Percentiles rank a stretch among this genome's conserved stretches.
Conservation (phyloP, 53 echinoderm and acorn worm genomes). For the Luidia sarsii region DNA sequence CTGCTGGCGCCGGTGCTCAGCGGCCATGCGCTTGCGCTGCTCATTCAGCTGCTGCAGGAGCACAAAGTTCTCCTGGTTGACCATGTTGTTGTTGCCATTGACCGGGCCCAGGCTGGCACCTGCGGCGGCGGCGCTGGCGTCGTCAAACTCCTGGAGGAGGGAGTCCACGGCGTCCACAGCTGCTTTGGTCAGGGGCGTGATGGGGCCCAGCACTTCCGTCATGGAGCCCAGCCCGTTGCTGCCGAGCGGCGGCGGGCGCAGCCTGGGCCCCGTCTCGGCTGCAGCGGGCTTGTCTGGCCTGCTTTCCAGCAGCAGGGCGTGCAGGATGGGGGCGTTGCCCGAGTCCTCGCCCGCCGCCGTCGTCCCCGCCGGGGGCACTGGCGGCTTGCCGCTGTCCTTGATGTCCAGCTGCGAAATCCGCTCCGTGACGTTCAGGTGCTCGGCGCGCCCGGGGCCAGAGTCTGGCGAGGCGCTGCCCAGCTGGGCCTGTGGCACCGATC, state of each 20-base stretch:
- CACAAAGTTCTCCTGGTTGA: slow-evolving; percentile 73
- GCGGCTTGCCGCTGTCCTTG: slow-evolving; percentile 50
- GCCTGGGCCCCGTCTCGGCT: slow-evolving; percentile 23
- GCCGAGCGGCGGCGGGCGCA: slow-evolving; percentile 31
- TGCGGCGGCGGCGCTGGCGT: not conserved
- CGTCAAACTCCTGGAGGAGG: slow-evolving; percentile 64
- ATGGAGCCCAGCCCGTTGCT: slow-evolving; percentile 47
- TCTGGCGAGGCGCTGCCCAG: not conserved
- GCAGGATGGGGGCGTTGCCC: slow-evolving; percentile 67
- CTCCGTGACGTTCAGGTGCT: slow-evolving; percentile 78
- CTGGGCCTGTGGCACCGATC: not conserved
- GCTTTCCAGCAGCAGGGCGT: slow-evolving; percentile 81
- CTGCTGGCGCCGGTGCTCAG: slow-evolving; percentile 73
- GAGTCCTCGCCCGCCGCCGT: slow-evolving; percentile 16
- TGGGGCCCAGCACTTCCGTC: slow-evolving; percentile 59
- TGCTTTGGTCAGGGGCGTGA: slow-evolving; percentile 66
- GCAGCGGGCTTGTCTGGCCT: slow-evolving; percentile 50
- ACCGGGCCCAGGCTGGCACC: slow-evolving; percentile 5
- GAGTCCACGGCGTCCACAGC: slow-evolving; percentile 67
- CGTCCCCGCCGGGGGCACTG: too few relatives aligned
- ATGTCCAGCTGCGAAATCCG: slow-evolving; percentile 90
- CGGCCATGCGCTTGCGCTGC: slow-evolving; percentile 62
- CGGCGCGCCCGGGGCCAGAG: too few relatives aligned
- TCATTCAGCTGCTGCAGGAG: slow-evolving; percentile 77
- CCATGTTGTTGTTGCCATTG: slow-evolving; percentile 82